These are phyloP conservation scores for Montipora efflorescens DNA, from an alignment of 64 coral and sea anemone genomes.

Conservation along the genomic window DNA sequence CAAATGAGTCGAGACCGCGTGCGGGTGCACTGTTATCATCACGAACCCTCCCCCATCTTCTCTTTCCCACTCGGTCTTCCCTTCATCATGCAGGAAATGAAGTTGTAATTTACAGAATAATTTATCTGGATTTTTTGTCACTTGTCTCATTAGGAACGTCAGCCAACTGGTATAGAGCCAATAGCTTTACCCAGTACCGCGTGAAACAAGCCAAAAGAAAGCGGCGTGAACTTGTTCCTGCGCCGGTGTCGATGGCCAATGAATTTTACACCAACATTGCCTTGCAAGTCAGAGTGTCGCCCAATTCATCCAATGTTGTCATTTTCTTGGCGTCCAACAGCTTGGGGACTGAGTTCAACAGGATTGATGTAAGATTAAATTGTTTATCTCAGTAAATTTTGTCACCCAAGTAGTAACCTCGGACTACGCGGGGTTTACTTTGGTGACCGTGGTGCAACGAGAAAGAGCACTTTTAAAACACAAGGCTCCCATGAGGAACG, in stretches of 20 bases:
- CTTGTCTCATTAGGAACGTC: constrained; percentile 61
- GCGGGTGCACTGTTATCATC: too few relatives aligned
- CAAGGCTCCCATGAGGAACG: too few relatives aligned
- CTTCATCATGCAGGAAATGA: too few relatives aligned
- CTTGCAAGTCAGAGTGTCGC: constrained; percentile 81
- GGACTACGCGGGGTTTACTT: too few relatives aligned
- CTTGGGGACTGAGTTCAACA: constrained; percentile 90
- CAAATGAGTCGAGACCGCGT: too few relatives aligned
- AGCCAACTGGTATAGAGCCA: constrained; percentile 76
- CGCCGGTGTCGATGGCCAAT: constrained; percentile 73
- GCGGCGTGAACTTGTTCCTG: constrained; percentile 84
- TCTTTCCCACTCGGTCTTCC: too few relatives aligned
- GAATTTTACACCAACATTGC: constrained; percentile 87
- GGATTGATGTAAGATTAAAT: constrained; percentile 83
- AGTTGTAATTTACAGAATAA: neutral
- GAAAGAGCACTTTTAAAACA: too few relatives aligned
- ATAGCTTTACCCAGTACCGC: constrained; percentile 90
- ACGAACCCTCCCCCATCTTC: too few relatives aligned
- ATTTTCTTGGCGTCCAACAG: constrained; percentile 88
- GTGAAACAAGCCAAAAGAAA: constrained; percentile 64
- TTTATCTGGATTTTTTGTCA: neutral
- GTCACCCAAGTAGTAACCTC: neutral
- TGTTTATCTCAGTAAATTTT: neutral
- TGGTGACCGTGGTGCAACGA: too few relatives aligned
- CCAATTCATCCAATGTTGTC: constrained; percentile 75